Evolutionary conservation across 2,113 vertebrate genomes (phyloP), one percentile per base, ranked within the genome.

Genomic region (Ictalurus furcatus): DNA sequence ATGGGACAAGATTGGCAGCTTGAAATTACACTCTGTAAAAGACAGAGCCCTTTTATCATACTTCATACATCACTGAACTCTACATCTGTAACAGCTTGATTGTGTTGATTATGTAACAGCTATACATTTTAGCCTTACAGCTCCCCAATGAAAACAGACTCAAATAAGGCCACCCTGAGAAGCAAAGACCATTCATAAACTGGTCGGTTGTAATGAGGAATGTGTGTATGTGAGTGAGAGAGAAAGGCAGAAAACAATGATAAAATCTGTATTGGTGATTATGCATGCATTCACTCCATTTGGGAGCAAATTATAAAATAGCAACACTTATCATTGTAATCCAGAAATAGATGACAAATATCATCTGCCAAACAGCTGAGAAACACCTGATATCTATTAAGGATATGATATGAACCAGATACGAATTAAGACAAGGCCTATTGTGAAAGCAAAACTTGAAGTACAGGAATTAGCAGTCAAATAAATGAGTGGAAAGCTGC

Each of bases 41-140:
- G 54, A 81, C 79, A 21, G n/a, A 12, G 7, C 7, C 19, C 1
- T 12, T 82, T 12, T 7, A 63, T 14, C 48, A 48, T 37, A 74
- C 40, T 78, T 76, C 82, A 87, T 90, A 81, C 83, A 90, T 92
- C 87, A 92, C 88, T 85, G 81, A 90, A 92, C 88, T 85, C 83
- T 90, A 85, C 78, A 91, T 56, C 86, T 87, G 89, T 81, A 89
- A 88, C 73, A 84, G 76, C 90, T 92, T 91, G 81, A 34, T 34
- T 90, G n/a, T 69, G 86, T 67, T 90, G 85, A 92, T 92, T 84
- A 91, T 89, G 90, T 84, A 87, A 93, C 80, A 74, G n/a, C 92
- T 93, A 89, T 88, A 92, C 88, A 85, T 34, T 90, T 81, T 54
- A 78, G 84, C 87, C 58, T 63, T 16, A 90, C 78, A 76, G 34